phyloP scores from a whole-genome alignment of 1,140 invertebrate genomes.

The Diachasmimorpha longicaudata region DNA sequence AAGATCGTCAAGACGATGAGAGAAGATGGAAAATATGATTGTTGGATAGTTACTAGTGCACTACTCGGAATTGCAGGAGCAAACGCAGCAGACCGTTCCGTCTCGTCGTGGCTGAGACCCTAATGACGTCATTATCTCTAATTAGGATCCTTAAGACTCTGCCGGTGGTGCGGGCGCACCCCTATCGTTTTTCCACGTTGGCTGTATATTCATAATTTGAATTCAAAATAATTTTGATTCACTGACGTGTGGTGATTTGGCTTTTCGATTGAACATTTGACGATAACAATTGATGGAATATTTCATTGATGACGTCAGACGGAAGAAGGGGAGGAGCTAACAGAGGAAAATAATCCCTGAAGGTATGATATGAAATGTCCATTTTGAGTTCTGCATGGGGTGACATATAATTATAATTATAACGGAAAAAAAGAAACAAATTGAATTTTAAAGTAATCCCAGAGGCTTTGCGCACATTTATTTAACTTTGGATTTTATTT shows the following conservation, averaged over 20 bases:
- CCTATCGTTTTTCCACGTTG: conserved; percentile 3
- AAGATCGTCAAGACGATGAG: background rate
- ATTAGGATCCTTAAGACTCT: conserved; percentile 52
- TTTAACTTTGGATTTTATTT: too few species aligned
- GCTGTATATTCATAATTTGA: background rate
- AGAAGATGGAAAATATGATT: background rate
- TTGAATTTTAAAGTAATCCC: too few species aligned
- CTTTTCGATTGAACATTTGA: background rate
- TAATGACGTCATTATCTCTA: conserved; percentile 61
- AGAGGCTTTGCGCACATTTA: too few species aligned
- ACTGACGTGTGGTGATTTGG: background rate
- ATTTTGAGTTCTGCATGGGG: too few species aligned
- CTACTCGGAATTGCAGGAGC: conserved; percentile 42
- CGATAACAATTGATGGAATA: background rate
- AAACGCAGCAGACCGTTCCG: conserved; percentile 54
- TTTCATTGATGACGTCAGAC: too few species aligned
- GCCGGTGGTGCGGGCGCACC: conserved; percentile 1
- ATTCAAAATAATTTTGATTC: background rate
- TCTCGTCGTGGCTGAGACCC: conserved; percentile 56
- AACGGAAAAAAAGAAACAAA: too few species aligned
- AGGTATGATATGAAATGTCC: too few species aligned
- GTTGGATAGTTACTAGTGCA: conserved; percentile 28
- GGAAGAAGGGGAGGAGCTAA: background rate
- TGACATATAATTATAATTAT: too few species aligned
- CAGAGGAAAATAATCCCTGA: too few species aligned